Percentiles rank a stretch among this genome's conserved stretches.
Conservation (phyloP, 1,140 invertebrate genomes). For the Zelostemma sp. region DNA sequence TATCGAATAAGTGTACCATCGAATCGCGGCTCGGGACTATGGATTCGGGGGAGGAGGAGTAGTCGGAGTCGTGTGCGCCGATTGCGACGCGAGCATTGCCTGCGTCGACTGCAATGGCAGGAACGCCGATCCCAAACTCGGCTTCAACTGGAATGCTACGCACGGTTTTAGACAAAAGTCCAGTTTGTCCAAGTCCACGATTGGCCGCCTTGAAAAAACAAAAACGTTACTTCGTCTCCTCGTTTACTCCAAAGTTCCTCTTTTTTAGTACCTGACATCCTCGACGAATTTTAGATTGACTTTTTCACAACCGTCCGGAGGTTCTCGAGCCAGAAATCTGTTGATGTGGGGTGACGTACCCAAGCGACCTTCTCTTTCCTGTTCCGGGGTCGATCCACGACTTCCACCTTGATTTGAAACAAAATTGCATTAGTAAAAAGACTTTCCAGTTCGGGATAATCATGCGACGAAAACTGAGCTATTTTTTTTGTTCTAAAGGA, state of each 20-base stretch:
- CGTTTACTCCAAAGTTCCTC: too few species aligned
- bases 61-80: constrained; percentile 64
- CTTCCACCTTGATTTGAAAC: constrained; percentile 67
- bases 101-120: constrained; percentile 76
- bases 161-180: constrained; percentile 74
- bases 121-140: constrained; percentile 86
- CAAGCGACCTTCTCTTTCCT: constrained; percentile 70
- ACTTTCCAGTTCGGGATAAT: too few species aligned
- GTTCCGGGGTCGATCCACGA: constrained; percentile 74
- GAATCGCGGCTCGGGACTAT: constrained; percentile 68
- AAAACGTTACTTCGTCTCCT: too few species aligned
- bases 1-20: constrained; percentile 58
- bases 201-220: constrained; percentile 62
- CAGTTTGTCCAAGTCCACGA: constrained; percentile 70
- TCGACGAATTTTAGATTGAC: constrained; percentile 78
- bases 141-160: constrained; percentile 82
- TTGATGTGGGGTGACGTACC: constrained; percentile 87
- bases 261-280: constrained; percentile 72
- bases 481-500: too few species aligned
- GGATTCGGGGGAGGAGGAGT: constrained; percentile 70
- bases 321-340: constrained; percentile 85
- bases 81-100: constrained; percentile 54
- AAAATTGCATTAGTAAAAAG: constrained; percentile 7
- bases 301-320: constrained; percentile 90
- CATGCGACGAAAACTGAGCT: too few species aligned